These are phyloP conservation scores for Halcyon malimbica DNA, from an alignment of 2,113 vertebrate genomes.

Conservation along the genomic window DNA sequence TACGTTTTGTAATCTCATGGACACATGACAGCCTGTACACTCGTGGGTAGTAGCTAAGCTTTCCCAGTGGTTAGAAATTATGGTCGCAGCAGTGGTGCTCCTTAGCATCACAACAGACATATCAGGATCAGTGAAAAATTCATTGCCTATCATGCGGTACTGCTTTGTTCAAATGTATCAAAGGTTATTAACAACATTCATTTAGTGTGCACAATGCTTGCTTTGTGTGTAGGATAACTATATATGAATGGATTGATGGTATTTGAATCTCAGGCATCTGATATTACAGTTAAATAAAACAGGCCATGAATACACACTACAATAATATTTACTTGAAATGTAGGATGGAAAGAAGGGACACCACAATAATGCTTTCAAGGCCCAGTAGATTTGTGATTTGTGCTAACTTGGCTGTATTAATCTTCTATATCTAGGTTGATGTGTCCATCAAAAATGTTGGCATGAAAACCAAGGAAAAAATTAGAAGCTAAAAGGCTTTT, in stretches of 20 bases:
- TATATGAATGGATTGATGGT: background rate
- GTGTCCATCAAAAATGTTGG: constrained; percentile 8
- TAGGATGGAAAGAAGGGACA: background rate
- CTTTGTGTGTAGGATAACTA: constrained; percentile 26
- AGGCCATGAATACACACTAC: constrained; percentile 11
- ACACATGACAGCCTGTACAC: background rate
- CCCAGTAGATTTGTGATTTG: constrained; percentile 3
- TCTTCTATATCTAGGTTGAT: background rate
- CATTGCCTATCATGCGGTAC: background rate
- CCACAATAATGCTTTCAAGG: constrained; percentile 21
- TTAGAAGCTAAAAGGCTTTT: background rate
- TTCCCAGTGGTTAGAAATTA: background rate
- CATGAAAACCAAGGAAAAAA: background rate
- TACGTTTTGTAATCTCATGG: background rate
- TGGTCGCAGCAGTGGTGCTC: background rate
- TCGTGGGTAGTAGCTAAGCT: background rate
- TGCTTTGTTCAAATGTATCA: background rate
- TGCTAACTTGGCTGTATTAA: background rate
- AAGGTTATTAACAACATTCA: constrained; percentile 22
- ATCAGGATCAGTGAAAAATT: background rate
- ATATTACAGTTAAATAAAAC: constrained; percentile 20
- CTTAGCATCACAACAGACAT: background rate
- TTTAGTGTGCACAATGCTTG: background rate
- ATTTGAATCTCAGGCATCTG: constrained; percentile 29
- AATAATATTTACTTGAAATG: constrained; percentile 34